Percentiles rank a stretch among this genome's conserved stretches.
Conservation (phyloP, 2,797 vertebrate species). For the Distichodus sexfasciatus region DNA sequence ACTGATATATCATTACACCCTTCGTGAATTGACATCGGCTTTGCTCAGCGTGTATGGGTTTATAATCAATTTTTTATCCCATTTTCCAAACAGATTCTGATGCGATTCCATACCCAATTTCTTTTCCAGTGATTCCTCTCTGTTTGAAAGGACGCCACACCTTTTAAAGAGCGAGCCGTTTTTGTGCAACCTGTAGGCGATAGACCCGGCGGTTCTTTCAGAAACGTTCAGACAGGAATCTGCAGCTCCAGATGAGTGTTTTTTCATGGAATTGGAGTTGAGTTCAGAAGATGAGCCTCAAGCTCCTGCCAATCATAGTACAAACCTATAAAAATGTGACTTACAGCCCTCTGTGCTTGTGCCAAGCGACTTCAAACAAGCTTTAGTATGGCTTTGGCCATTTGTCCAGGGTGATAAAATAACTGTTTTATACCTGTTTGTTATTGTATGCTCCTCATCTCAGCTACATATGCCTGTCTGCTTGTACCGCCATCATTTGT, state of each 20-base stretch:
- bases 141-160: constrained; percentile 3
- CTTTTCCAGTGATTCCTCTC: not conserved
- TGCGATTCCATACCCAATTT: not conserved
- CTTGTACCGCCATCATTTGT: not conserved
- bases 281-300: constrained; percentile 6
- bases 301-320: not conserved
- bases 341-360: not conserved
- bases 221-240: constrained; percentile 39
- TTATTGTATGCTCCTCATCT: not conserved
- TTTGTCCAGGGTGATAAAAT: not conserved
- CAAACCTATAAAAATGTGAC: constrained; percentile 3
- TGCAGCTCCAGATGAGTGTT: constrained; percentile 37
- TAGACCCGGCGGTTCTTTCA: constrained; percentile 24
- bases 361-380: no score
- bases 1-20: no score
- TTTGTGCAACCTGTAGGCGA: constrained; percentile 36
- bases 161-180: constrained; percentile 31
- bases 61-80: not conserved
- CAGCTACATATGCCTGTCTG: not conserved
- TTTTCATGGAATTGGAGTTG: constrained; percentile 45
- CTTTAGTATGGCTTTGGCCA: not conserved
- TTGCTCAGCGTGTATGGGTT: not conserved
- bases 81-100: constrained; percentile 1
- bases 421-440: not conserved
- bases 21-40: not conserved